phyloP scores from a whole-genome alignment of 1,140 invertebrate species.

The Platyura marginata region DNA sequence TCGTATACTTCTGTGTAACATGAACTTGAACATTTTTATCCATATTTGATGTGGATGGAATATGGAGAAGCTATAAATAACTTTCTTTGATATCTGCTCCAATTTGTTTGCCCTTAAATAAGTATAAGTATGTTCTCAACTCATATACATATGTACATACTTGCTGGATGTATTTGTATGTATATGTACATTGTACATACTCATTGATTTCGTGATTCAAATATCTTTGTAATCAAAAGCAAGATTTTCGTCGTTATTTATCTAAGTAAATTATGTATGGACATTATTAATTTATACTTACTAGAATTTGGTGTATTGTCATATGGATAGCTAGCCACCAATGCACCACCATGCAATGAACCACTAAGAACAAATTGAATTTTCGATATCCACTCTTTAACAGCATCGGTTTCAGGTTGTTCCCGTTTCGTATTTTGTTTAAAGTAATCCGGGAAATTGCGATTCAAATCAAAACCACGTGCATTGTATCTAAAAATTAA shows the following conservation, averaged over 20 bases:
- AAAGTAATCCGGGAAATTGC: slow-evolving; percentile 87
- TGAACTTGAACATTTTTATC: no score
- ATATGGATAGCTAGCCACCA: slow-evolving; percentile 84
- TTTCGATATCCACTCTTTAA: slow-evolving; percentile 84
- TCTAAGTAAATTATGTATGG: neutral
- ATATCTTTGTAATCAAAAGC: no score
- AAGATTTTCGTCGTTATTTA: neutral
- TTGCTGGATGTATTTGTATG: no score
- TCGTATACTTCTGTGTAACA: no score
- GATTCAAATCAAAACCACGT: slow-evolving; percentile 71
- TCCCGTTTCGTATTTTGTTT: slow-evolving; percentile 68
- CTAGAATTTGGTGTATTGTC: slow-evolving; percentile 81
- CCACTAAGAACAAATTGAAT: slow-evolving; percentile 84
- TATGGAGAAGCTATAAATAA: no score
- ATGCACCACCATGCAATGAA: slow-evolving; percentile 77
- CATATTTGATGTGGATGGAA: no score
- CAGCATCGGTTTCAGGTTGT: slow-evolving; percentile 84
- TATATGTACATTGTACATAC: no score
- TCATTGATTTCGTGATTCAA: no score
- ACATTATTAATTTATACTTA: slow-evolving; percentile 50
- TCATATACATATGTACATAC: no score
- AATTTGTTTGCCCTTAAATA: no score
- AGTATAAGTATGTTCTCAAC: no score
- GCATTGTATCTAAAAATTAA: slow-evolving; percentile 53
- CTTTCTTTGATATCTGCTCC: no score